phyloP scores from a whole-genome alignment of 2,888 invertebrate species.

The Periphyllus acericola region DNA sequence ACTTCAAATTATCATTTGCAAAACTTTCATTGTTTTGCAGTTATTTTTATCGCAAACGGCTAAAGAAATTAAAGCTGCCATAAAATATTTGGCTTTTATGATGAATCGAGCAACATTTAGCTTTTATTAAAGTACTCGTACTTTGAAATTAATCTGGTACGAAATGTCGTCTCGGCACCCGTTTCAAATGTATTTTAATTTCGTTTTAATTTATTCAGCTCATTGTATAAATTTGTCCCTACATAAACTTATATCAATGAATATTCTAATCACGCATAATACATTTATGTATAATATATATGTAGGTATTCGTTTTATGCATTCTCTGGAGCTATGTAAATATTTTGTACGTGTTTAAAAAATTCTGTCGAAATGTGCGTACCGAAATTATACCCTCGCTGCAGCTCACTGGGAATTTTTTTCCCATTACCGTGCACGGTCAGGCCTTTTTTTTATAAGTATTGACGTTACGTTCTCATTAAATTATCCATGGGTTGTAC shows the following conservation, averaged over 20 bases:
- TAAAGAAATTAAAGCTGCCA: not conserved
- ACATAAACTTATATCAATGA: not conserved
- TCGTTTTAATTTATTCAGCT: not conserved
- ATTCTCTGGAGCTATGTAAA: not conserved
- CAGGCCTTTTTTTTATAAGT: no score
- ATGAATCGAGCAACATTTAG: not conserved
- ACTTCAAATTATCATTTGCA: no score
- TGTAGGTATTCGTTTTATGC: not conserved
- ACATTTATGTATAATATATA: no score
- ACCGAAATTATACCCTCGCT: not conserved
- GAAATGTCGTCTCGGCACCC: not conserved
- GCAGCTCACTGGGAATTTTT: not conserved
- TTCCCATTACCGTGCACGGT: not conserved
- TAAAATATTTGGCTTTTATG: not conserved
- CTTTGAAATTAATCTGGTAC: slow-evolving; percentile 9
- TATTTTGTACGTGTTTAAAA: not conserved
- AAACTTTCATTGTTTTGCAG: no score
- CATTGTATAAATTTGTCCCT: not conserved
- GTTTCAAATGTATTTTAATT: slow-evolving; percentile 10
- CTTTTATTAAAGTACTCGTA: not conserved
- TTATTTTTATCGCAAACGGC: not conserved
- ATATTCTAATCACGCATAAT: not conserved
- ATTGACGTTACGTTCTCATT: no score
- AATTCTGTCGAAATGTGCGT: not conserved
- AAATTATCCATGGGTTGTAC: not conserved